Percentiles rank a stretch among this genome's conserved stretches.
Evolutionary conservation across 2,888 invertebrate species (phyloP).

Genomic region (Cantharis nigra): DNA sequence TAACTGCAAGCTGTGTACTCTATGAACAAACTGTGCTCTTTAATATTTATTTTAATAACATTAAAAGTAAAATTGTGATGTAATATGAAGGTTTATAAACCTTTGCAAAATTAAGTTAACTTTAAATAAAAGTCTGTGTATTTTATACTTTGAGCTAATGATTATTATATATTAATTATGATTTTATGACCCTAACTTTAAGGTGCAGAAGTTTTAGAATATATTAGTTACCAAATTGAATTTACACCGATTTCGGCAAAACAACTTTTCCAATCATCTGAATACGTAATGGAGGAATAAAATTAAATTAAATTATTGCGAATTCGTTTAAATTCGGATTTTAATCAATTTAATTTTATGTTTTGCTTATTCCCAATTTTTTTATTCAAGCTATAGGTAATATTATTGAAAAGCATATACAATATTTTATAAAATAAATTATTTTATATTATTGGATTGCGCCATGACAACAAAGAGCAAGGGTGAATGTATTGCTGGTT

Average conservation of each 20-base stretch:
- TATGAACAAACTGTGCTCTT: slow-evolving; percentile 2
- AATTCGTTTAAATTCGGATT: background rate
- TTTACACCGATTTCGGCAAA: background rate
- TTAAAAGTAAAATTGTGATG: background rate
- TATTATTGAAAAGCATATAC: background rate
- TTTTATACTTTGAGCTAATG: background rate
- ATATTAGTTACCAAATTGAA: background rate
- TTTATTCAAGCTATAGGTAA: background rate
- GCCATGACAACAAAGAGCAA: background rate
- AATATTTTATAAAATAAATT: background rate
- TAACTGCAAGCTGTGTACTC: slow-evolving; percentile 26
- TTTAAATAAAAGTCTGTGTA: background rate
- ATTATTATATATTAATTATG: background rate
- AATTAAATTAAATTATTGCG: background rate
- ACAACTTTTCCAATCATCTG: background rate
- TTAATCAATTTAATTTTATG: background rate
- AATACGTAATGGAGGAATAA: background rate
- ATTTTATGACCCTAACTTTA: background rate
- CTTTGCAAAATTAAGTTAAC: background rate
- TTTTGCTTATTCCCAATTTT: background rate
- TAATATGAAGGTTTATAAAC: background rate
- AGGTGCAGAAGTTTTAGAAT: background rate
- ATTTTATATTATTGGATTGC: background rate
- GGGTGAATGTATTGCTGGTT: background rate
- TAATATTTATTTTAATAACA: background rate